Percentiles rank a stretch among this genome's conserved stretches.
Conservation (phyloP, 1,140 invertebrate genomes). For the Delia radicum region DNA sequence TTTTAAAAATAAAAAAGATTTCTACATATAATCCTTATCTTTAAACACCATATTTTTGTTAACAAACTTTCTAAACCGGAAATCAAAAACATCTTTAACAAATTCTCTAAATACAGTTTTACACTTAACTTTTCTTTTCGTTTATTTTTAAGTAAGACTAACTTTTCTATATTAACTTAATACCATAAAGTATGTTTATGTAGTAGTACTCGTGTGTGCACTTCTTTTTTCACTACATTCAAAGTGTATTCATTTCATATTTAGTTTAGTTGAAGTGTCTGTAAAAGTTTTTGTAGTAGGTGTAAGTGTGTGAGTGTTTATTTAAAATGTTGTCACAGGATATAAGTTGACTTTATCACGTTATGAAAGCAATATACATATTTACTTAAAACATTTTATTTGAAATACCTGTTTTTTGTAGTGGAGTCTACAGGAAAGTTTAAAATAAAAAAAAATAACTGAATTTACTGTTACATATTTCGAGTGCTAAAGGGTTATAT, state of each 20-base stretch:
- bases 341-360: background rate
- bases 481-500: too few species aligned
- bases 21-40: too few species aligned
- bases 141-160: background rate
- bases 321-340: background rate
- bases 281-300: background rate
- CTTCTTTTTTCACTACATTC: background rate
- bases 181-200: background rate
- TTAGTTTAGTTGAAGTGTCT: background rate
- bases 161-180: background rate
- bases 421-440: background rate
- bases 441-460: too few species aligned
- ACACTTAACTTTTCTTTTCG: background rate
- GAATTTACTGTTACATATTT: too few species aligned
- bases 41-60: too few species aligned
- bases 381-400: background rate
- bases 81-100: background rate
- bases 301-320: background rate
- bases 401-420: background rate
- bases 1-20: too few species aligned
- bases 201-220: background rate
- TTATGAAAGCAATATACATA: background rate
- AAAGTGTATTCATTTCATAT: background rate
- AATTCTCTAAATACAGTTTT: background rate
- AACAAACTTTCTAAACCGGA: background rate